These are phyloP conservation scores for Drosophila ambigua DNA, from an alignment of 1,140 invertebrate species.

Conservation along the genomic window DNA sequence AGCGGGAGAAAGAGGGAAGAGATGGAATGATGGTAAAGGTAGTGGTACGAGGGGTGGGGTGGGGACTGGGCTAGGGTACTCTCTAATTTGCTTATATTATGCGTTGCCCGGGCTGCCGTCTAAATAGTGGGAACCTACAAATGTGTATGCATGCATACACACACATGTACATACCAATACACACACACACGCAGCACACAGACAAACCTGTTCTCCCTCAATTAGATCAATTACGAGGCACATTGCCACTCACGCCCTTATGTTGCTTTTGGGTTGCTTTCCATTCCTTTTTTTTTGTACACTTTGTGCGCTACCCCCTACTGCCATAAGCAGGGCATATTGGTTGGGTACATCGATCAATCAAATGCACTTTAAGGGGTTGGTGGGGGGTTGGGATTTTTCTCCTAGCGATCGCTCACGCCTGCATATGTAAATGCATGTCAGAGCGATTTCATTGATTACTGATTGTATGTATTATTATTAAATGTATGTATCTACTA, in stretches of 20 bases:
- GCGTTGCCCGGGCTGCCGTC: conserved; percentile 28
- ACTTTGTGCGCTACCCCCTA: conserved; percentile 2
- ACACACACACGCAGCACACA: conserved; percentile 11
- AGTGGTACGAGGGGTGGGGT: conserved; percentile 14
- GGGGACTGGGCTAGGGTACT: background rate
- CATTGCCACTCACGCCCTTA: conserved; percentile 70
- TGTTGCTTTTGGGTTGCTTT: conserved; percentile 36
- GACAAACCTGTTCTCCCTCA: conserved; percentile 69
- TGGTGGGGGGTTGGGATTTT: too few species aligned
- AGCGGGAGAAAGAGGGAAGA: conserved; percentile 13
- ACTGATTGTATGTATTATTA: too few species aligned
- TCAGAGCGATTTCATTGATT: too few species aligned
- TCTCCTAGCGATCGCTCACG: too few species aligned
- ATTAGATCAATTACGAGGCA: conserved; percentile 75
- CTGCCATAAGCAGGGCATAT: background rate
- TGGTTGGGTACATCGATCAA: background rate
- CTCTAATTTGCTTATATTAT: conserved; percentile 47
- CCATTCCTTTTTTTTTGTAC: conserved; percentile 24
- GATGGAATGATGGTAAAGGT: conserved; percentile 26
- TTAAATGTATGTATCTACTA: too few species aligned
- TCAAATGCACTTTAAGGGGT: too few species aligned
- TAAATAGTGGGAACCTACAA: conserved; percentile 14
- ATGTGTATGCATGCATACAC: conserved; percentile 1
- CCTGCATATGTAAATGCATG: too few species aligned
- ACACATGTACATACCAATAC: conserved; percentile 23